Evolutionary conservation across 2,888 invertebrate species (phyloP).

Genomic region (Nomada hirtipes): DNA sequence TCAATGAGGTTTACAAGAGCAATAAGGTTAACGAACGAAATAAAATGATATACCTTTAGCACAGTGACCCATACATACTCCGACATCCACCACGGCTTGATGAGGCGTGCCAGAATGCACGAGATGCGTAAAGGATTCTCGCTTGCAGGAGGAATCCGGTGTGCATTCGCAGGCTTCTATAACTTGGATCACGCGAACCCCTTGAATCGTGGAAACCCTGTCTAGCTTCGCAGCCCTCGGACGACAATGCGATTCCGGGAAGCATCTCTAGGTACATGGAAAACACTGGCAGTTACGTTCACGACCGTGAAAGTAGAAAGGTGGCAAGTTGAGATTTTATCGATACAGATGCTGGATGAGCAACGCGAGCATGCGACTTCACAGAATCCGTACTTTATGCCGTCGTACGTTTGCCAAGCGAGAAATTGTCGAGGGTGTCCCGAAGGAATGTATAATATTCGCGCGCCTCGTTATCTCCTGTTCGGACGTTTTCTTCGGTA

Average conservation of each 20-base stretch:
- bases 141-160: slow-evolving; percentile 77
- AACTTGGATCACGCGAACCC: slow-evolving; percentile 80
- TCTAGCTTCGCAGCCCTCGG: slow-evolving; percentile 80
- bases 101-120: slow-evolving; percentile 83
- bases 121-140: slow-evolving; percentile 79
- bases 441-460: slow-evolving; percentile 45
- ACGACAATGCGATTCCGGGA: slow-evolving; percentile 79
- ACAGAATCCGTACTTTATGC: slow-evolving; percentile 34
- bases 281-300: background rate
- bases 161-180: slow-evolving; percentile 83
- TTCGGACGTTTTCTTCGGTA: slow-evolving; percentile 38
- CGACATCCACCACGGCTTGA: slow-evolving; percentile 82
- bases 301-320: background rate
- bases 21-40: background rate
- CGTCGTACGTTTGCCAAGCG: slow-evolving; percentile 16
- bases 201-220: slow-evolving; percentile 82
- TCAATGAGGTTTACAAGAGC: background rate
- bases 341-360: slow-evolving; percentile 22
- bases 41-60: slow-evolving; percentile 73
- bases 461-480: slow-evolving; percentile 29
- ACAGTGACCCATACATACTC: slow-evolving; percentile 83
- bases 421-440: slow-evolving; percentile 22
- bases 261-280: slow-evolving; percentile 75
- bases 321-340: background rate
- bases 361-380: slow-evolving; percentile 19